Conservation (phyloP, 2,797 vertebrate species). For the Hippocampus kuda region DNA sequence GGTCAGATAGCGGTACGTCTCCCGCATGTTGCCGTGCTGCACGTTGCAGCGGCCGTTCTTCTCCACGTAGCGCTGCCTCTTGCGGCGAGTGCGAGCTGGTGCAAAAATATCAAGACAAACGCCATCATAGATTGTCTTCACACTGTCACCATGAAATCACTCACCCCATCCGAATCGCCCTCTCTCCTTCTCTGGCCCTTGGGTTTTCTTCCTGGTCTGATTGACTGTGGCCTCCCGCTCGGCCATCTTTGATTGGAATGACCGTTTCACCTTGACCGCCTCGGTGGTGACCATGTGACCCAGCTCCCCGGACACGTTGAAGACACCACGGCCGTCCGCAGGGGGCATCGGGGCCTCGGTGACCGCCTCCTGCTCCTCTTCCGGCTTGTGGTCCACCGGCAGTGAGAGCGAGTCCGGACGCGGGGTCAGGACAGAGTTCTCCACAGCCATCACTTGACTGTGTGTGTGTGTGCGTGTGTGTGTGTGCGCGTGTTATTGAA, state of each 20-base stretch:
- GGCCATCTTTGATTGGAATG: conserved; percentile 68
- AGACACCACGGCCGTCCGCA: conserved; percentile 30
- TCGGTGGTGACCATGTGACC: conserved; percentile 68
- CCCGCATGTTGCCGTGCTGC: conserved; percentile 86
- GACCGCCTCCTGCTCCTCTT: conserved; percentile 50
- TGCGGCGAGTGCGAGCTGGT: conserved; percentile 61
- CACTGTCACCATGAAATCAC: conserved; percentile 16
- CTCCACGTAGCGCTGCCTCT: conserved; percentile 89
- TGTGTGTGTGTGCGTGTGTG: conserved; percentile 8
- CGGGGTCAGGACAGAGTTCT: conserved; percentile 68
- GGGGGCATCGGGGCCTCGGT: conserved; percentile 40
- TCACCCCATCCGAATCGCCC: conserved; percentile 71
- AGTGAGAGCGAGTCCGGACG: conserved; percentile 68
- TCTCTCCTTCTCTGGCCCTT: conserved; percentile 59
- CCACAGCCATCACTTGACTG: conserved; percentile 70
- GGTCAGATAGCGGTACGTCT: conserved; percentile 92
- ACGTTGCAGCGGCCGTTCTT: conserved; percentile 94
- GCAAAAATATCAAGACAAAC: background rate
- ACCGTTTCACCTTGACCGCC: conserved; percentile 53
- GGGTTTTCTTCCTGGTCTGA: conserved; percentile 55
- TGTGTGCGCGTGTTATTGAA: conserved; percentile 36
- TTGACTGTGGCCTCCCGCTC: conserved; percentile 64
- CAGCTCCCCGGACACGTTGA: conserved; percentile 62
- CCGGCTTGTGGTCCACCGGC: conserved; percentile 63
- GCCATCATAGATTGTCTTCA: background rate